Evolutionary conservation across 2,797 vertebrate species (phyloP).

Genomic region (Anableps anableps): DNA sequence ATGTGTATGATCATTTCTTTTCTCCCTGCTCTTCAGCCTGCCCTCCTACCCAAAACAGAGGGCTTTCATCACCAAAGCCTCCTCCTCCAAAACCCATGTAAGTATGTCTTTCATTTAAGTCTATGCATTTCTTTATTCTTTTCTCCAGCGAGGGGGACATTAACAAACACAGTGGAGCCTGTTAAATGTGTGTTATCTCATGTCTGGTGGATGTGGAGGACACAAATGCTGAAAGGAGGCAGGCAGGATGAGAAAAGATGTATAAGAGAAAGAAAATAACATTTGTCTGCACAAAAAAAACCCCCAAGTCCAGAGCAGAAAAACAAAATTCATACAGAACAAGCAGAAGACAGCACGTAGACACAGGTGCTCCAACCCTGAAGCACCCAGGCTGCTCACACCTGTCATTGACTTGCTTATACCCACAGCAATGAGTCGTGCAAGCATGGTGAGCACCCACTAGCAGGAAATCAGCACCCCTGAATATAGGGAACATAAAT

Average conservation of each 20-base stretch:
- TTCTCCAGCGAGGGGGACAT: background rate
- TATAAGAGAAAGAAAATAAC: background rate
- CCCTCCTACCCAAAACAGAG: slow-evolving; percentile 39
- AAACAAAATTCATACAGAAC: background rate
- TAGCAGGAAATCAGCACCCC: too few relatives aligned
- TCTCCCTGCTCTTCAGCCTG: slow-evolving; percentile 55
- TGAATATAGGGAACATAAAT: too few relatives aligned
- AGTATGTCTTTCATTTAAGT: slow-evolving; percentile 29
- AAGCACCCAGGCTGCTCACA: too few relatives aligned
- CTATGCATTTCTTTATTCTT: background rate
- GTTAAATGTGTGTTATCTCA: background rate
- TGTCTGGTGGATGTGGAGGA: background rate
- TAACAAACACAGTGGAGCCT: slow-evolving; percentile 5
- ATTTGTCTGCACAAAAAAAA: background rate
- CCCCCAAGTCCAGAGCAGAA: background rate
- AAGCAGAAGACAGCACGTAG: too few relatives aligned
- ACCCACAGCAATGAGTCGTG: too few relatives aligned
- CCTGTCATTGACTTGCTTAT: too few relatives aligned
- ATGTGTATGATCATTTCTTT: background rate
- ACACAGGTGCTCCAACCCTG: too few relatives aligned
- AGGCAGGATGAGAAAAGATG: background rate
- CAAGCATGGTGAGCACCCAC: too few relatives aligned
- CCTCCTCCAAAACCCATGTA: slow-evolving; percentile 56
- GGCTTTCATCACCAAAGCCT: slow-evolving; percentile 30
- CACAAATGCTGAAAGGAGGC: background rate